Evolutionary conservation across 2,888 invertebrate species (phyloP).

Genomic region (Patella ulyssiponensis): DNA sequence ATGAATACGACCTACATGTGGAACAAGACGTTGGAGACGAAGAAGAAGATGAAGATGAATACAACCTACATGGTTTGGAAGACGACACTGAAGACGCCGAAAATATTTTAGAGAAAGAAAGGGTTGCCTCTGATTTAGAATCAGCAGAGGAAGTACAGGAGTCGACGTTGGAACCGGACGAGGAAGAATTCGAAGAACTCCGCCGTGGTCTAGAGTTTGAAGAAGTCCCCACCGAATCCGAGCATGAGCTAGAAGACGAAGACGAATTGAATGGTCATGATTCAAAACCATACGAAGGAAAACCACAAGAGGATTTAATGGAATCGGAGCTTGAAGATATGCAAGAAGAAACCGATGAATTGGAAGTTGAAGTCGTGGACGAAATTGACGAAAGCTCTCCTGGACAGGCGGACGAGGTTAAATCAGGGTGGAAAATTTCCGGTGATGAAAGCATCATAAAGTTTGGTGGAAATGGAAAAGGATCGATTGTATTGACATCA

Average conservation of each 20-base stretch:
- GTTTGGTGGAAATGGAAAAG: slow-evolving; percentile 20
- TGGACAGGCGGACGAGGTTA: slow-evolving; percentile 30
- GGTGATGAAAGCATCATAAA: slow-evolving; percentile 33
- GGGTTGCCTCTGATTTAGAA: not conserved
- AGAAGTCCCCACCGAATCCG: too few species aligned
- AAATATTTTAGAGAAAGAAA: not conserved
- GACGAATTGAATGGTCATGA: not conserved
- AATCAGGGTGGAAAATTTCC: slow-evolving; percentile 38
- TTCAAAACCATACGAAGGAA: not conserved
- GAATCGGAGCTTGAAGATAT: not conserved
- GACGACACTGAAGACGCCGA: not conserved
- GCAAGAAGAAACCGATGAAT: slow-evolving; percentile 19
- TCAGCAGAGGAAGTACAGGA: not conserved
- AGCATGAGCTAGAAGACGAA: too few species aligned
- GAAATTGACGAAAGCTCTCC: slow-evolving; percentile 26
- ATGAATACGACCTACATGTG: too few species aligned
- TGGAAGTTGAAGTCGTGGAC: slow-evolving; percentile 19
- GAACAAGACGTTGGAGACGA: too few species aligned
- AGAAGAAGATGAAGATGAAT: not conserved
- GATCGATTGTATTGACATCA: not conserved
- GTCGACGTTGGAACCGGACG: not conserved
- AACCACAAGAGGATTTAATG: not conserved
- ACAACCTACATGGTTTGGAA: not conserved
- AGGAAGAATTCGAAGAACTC: not conserved
- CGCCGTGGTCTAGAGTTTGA: too few species aligned